Base-by-base conservation (phyloP, 2,113 vertebrate genomes). In the Pseudorasbora parva region DNA sequence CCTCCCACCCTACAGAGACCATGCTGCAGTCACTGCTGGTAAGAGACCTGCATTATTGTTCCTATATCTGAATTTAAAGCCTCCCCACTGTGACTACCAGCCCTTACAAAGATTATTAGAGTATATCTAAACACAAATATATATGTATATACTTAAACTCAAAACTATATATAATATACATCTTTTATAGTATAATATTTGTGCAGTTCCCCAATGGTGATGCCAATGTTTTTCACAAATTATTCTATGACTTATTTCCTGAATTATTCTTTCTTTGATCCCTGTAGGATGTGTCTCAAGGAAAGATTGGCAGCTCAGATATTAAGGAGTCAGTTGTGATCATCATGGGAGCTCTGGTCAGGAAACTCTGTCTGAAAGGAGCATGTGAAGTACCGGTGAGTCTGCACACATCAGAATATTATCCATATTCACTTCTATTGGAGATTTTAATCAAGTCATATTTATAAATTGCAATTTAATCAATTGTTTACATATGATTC, bases 311-410 rank as follows among this genome's bases (percentile, higher is more conserved):
- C 27, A 97, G 91, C 84, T 91, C 81, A 25, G 96, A 99, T 84
- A 97, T 98, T 87, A 96, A 94, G 92, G 97, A 99, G 94, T 96
- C 96, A 1, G 90, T 97, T 45, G 92, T 99, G 89, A 97, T 98
- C 89, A 93, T 97, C 86, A 95, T 96, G 86, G 98, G 98, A 66
- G 97, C 97, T 0, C 91, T 99, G 17, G 92, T 98, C 82, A 93
- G 91, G 85, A 98, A 98, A 82, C 90, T 99, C 68, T 98, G 97
- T 86, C 93, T 95, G 90, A 95, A 90, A 64, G 96, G 95, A 88
- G 94, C 88, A 59, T 98, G 97, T 90, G 94, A 96, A 84, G 93
- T 96, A 86, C 95, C 96, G 12, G 98, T 99, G 92, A 95, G 95
- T 92, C 84, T 1, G 10, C 11, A 79, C 37, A 37, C 37, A 33